Base-by-base conservation (phyloP, 2,888 invertebrate species). In the Drosophila paramelanica region DNA sequence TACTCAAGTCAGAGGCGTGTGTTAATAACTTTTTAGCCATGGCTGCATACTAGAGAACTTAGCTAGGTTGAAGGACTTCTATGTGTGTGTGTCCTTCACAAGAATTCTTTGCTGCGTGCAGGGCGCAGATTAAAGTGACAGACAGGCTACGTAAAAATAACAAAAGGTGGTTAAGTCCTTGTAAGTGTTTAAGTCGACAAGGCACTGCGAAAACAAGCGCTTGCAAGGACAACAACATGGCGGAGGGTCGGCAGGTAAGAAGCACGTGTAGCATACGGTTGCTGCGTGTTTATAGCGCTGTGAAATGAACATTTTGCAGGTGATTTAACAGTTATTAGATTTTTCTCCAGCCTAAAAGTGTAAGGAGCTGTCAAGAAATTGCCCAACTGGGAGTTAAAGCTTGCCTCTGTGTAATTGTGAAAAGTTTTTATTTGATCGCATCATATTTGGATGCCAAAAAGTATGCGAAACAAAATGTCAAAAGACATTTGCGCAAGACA, bases 261-360 rank as follows among this genome's bases (percentile, higher is more conserved):
- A 25, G 11, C n/a, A 49, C 31, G 23, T 20, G 31, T 3, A 51
- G 27, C n/a, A 27, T n/a, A 3, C 42, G 20, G 33, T 58, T n/a
- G 52, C 61, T 75, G 79, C 79, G 89, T 86, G 90, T 76, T 89
- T 89, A 86, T 75, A 52, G 81, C 77, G 69, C 86, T 86, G 86
- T 86, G 86, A 86, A 86, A 86, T 86, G 89, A 86, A 90, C 90
- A 90, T 89, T 89, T 86, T 84, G 86, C 86, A 86, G 86, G 86
- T 86, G 89, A 86, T 86, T 86, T 90, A 89, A 87, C 86, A 81
- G 86, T 86, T 86, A 86, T 89, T 89, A 86, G 88, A 81, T 85
- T 85, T 75, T 51, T 78, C 51, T 62, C 51, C 31, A 23, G 58
- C 39, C 55, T 41, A 61, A 60, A 53, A 62, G 41, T 51, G 67